Percentiles rank a stretch among this genome's conserved stretches.
These are phyloP conservation scores for Agonopterix heracliana DNA, from an alignment of 2,888 invertebrate species.

Conservation along the genomic window DNA sequence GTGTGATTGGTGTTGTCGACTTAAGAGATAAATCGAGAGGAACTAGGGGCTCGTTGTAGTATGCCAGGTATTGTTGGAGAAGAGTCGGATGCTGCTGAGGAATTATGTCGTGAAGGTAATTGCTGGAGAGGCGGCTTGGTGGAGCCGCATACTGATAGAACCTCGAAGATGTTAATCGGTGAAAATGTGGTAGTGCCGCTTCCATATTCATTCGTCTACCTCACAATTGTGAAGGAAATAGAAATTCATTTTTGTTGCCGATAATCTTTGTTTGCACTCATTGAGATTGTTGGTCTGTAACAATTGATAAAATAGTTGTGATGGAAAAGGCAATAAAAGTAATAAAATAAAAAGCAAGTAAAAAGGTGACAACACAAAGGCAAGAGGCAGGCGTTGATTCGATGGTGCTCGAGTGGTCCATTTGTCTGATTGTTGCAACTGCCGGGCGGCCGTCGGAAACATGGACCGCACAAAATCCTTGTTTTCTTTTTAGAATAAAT, in stretches of 20 bases:
- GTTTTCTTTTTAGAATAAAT: constrained; percentile 8
- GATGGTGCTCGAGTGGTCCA: constrained; percentile 44
- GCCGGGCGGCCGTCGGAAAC: too few relatives aligned
- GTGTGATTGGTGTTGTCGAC: constrained; percentile 82
- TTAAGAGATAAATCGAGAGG: constrained; percentile 88
- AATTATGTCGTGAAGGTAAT: constrained; percentile 60
- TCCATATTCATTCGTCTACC: constrained; percentile 46
- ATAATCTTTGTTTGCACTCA: not conserved
- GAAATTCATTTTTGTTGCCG: constrained; percentile 10
- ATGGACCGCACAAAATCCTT: constrained; percentile 15
- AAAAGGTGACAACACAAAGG: constrained; percentile 9
- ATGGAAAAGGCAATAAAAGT: not conserved
- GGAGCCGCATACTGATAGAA: constrained; percentile 65
- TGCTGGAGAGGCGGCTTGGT: constrained; percentile 53
- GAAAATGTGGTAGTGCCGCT: constrained; percentile 61
- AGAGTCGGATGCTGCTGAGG: constrained; percentile 65
- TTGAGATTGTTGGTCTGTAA: constrained; percentile 8
- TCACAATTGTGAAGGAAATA: constrained; percentile 6
- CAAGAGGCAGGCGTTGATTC: constrained; percentile 27
- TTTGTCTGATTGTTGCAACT: constrained; percentile 55
- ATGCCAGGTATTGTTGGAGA: constrained; percentile 74
- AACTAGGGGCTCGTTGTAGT: constrained; percentile 77
- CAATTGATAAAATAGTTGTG: constrained; percentile 4
- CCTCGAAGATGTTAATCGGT: constrained; percentile 53
- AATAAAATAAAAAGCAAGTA: constrained; percentile 5